These are phyloP conservation scores for Aquatica leii DNA, from an alignment of 2,888 invertebrate species.

Conservation along the genomic window DNA sequence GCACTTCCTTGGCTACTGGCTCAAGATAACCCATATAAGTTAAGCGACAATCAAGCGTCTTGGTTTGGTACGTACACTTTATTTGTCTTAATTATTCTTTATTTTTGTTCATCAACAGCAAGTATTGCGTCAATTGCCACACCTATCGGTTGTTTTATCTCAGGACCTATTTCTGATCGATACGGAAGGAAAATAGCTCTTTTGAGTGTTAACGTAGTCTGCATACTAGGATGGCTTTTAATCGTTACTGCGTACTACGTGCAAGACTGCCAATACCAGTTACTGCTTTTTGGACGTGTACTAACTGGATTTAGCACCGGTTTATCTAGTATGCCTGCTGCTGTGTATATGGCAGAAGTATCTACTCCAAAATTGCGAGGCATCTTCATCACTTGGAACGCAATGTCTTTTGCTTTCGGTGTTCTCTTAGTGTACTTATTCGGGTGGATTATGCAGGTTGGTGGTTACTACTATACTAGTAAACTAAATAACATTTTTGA, in stretches of 20 bases:
- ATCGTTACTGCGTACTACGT: conserved; percentile 59
- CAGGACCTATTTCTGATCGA: conserved; percentile 63
- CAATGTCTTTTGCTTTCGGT: conserved; percentile 63
- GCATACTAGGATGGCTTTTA: conserved; percentile 64
- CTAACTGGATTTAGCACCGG: conserved; percentile 65
- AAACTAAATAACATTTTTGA: too few species aligned
- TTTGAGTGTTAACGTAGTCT: conserved; percentile 61
- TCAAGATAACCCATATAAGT: conserved; percentile 51
- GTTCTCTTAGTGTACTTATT: conserved; percentile 64
- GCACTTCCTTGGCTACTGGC: conserved; percentile 61
- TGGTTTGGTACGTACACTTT: conserved; percentile 65
- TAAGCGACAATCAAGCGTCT: conserved; percentile 60
- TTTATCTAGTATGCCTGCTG: conserved; percentile 64
- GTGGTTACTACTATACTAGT: conserved; percentile 17
- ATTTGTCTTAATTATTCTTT: background rate
- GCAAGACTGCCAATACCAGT: conserved; percentile 49
- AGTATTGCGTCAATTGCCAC: conserved; percentile 65
- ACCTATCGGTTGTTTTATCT: conserved; percentile 64
- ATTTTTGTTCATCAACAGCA: conserved; percentile 56
- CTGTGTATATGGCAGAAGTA: conserved; percentile 66
- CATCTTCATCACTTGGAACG: conserved; percentile 66
- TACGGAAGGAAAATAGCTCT: conserved; percentile 64
- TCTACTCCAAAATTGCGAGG: conserved; percentile 61
- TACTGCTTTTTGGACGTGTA: conserved; percentile 61
- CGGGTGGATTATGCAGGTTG: conserved; percentile 62